Evolutionary conservation across 2,888 invertebrate genomes (phyloP).

Genomic region (Protonemura montana): DNA sequence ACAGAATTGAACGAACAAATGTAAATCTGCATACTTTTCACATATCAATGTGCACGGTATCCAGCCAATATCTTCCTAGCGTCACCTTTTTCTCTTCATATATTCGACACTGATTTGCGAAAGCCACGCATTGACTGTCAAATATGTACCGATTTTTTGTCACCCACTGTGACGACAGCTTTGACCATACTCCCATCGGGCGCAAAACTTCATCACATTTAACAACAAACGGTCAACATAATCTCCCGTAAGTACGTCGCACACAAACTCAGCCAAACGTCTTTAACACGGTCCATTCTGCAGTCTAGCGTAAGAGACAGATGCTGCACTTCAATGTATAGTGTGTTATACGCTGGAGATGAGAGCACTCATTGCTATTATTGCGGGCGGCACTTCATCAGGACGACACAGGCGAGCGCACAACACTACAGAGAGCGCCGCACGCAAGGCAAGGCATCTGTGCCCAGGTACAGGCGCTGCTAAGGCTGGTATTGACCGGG

Average conservation of each 20-base stretch:
- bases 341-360: neutral
- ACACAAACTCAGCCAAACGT: neutral
- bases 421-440: neutral
- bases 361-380: conserved; percentile 7
- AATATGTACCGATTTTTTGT: no score
- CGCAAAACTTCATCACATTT: neutral
- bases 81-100: no score
- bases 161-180: neutral
- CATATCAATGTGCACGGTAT: no score
- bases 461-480: neutral
- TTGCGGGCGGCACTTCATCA: neutral
- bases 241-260: neutral
- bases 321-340: neutral
- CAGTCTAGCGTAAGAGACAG: neutral
- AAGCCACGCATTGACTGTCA: no score
- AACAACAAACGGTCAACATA: neutral
- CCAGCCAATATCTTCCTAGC: no score
- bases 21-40: no score
- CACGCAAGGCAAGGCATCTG: neutral
- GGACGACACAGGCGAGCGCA: neutral
- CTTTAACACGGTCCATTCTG: neutral
- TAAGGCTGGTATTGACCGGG: conserved; percentile 13
- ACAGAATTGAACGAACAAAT: neutral
- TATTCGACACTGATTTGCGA: no score
- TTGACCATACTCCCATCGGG: neutral